Conservation (phyloP, 2,888 invertebrate genomes). For the Pharmacophagus antenor region DNA sequence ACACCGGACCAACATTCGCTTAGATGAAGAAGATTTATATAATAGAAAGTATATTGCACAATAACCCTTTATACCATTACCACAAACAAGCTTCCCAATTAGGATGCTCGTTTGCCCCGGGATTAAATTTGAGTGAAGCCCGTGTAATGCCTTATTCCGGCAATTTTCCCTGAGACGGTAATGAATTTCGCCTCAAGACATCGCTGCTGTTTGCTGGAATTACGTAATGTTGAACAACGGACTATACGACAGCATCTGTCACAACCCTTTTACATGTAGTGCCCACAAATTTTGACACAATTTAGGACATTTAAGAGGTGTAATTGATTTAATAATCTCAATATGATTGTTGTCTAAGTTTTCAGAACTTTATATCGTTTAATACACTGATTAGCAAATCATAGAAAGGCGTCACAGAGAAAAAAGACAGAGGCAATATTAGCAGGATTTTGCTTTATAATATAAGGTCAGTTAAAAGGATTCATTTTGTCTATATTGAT, state of each 20-base stretch:
- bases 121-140: constrained; percentile 41
- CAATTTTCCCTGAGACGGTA: constrained; percentile 41
- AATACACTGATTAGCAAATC: too few species aligned
- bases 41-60: constrained; percentile 19
- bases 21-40: background rate
- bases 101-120: constrained; percentile 38
- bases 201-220: constrained; percentile 47
- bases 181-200: constrained; percentile 65
- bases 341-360: too few species aligned
- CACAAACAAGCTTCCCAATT: constrained; percentile 44
- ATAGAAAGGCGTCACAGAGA: too few species aligned
- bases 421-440: too few species aligned
- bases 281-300: constrained; percentile 21
- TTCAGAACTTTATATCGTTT: too few species aligned
- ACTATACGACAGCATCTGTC: constrained; percentile 50
- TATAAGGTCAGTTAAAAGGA: too few species aligned
- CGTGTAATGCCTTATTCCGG: constrained; percentile 36
- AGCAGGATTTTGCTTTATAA: too few species aligned
- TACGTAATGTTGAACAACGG: constrained; percentile 40
- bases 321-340: too few species aligned
- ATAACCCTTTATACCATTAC: constrained; percentile 34
- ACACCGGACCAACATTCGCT: background rate
- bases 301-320: background rate
- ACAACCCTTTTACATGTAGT: constrained; percentile 56
- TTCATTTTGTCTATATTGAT: too few species aligned